Percentiles rank a stretch among this genome's conserved stretches.
These are phyloP conservation scores for Pseudorectes ferrugineus DNA, from an alignment of 2,113 vertebrate species.

Conservation along the genomic window DNA sequence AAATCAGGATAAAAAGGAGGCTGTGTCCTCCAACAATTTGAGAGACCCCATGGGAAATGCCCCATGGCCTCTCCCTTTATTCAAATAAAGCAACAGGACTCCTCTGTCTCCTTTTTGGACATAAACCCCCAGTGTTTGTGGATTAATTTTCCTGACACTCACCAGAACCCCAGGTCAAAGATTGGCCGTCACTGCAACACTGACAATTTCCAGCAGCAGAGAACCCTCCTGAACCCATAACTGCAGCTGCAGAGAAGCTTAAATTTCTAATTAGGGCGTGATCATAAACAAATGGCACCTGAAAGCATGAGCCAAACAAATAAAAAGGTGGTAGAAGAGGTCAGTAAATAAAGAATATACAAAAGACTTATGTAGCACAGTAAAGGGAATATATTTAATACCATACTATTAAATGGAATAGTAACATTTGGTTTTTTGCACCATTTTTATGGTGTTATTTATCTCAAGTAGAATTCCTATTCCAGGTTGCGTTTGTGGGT, in stretches of 20 bases:
- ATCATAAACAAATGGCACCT: neutral
- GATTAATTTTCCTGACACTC: neutral
- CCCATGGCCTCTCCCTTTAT: neutral
- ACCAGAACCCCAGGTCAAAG: neutral
- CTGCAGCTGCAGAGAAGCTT: neutral
- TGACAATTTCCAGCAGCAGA: neutral
- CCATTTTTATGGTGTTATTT: neutral
- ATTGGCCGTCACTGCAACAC: fast-evolving
- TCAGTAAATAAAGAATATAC: neutral
- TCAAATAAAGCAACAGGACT: too few relatives aligned
- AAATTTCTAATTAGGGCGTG: neutral
- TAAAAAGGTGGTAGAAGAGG: neutral
- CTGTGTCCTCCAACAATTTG: fast-evolving
- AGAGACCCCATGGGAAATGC: neutral
- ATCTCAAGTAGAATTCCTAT: neutral
- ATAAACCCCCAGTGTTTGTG: neutral
- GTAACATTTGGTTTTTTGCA: neutral
- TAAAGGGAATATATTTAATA: neutral
- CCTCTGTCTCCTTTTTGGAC: too few relatives aligned
- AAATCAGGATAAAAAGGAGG: neutral
- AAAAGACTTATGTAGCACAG: neutral
- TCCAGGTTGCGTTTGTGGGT: neutral
- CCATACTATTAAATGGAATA: neutral
- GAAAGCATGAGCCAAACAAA: neutral
- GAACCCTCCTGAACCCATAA: neutral